Conservation (phyloP, 2,113 vertebrate genomes). For the Cavia porcellus region DNA sequence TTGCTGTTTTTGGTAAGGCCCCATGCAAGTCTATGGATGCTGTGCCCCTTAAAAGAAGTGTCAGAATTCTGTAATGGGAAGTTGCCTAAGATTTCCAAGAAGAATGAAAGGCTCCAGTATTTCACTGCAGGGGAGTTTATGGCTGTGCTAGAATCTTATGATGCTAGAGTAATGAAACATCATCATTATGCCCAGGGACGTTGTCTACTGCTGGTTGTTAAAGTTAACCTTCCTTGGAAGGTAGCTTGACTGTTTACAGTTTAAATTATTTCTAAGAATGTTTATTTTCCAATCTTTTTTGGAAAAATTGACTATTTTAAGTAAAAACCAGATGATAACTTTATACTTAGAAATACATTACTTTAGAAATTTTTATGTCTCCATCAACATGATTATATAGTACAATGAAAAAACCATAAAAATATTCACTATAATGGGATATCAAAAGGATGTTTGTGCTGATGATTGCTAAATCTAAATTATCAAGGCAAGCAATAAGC, state of each 20-base stretch:
- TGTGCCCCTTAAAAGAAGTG: neutral
- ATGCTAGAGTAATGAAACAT: neutral
- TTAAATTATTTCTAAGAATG: neutral
- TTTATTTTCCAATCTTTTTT: neutral
- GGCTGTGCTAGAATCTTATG: neutral
- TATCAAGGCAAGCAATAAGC: fast-evolving
- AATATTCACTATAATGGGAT: fast-evolving
- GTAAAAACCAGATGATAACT: neutral
- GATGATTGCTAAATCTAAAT: neutral
- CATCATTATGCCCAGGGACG: fast-evolving
- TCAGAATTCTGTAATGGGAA: neutral
- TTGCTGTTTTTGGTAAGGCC: neutral
- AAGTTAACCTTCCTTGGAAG: neutral
- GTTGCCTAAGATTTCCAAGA: neutral
- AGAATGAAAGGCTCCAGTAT: neutral
- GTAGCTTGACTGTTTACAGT: neutral
- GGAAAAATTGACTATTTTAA: neutral
- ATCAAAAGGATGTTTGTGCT: neutral
- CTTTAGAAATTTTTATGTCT: neutral
- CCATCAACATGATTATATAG: fast-evolving
- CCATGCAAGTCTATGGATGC: fast-evolving
- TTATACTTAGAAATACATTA: neutral
- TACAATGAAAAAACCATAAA: neutral
- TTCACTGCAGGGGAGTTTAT: neutral
- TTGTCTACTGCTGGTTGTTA: neutral